Evolutionary conservation across 2,113 vertebrate genomes (phyloP), one percentile per base, ranked within the genome.

Genomic region (Misgurnus anguillicaudatus): DNA sequence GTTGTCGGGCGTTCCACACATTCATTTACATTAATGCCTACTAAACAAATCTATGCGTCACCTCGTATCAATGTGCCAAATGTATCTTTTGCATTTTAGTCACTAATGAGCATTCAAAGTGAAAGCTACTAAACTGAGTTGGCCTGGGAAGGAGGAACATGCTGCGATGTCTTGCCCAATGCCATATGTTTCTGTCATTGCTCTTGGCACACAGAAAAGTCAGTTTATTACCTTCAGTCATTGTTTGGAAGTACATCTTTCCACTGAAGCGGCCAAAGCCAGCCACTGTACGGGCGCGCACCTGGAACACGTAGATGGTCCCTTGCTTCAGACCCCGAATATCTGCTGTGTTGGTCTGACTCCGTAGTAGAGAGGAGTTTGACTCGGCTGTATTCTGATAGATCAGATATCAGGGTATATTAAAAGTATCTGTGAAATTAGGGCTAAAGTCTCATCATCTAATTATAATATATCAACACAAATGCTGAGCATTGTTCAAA

Each of bases 221-320:
- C 31, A 31, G 42, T 75, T 58, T 19, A 89, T 86, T 87, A 98
- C 97, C 97, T 94, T 96, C 95, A 2, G 95, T 98, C 96, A 99
- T 98, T 80, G 97, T 98, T 88, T 98, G 97, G 91, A 98, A 99
- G 83, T 98, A 98, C 97, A 99, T 98, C 90, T 98, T 99, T 16
- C 97, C 97, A 0, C 96, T 98, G 80, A 96, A 95, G 69, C 96
- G 95, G 86, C 97, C 97, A 4, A 98, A 99, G 0, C 97, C 97
- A 0, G 97, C 96, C 74, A 99, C 96, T 0, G 97, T 99, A 70
- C 97, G 93, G 0, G 97, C 97, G 60, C 97, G 94, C 82, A 99
- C 97, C 89, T 98, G 97, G 89, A 99, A 98, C 86, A 98, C 94
- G 79, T 99, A 99, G 89, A 99, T 99, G 82, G 93, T 94, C 76